Conservation (phyloP, 2,797 vertebrate species). For the Poecilia velifera region DNA sequence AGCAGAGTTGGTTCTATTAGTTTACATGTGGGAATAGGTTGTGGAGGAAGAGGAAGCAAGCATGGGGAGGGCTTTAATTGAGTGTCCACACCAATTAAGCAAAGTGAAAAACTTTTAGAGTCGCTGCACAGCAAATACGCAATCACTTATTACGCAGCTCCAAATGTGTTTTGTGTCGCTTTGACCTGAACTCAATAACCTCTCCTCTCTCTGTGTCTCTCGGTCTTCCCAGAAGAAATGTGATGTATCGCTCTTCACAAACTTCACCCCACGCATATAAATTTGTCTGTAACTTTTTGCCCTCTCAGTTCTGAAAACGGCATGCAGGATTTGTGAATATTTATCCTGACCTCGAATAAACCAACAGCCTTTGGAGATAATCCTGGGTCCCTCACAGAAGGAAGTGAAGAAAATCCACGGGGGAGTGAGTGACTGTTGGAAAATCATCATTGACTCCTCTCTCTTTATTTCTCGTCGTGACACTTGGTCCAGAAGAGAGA, state of each 20-base stretch:
- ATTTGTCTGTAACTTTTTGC: conserved; percentile 39
- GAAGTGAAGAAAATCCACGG: conserved; percentile 47
- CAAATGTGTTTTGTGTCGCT: conserved; percentile 25
- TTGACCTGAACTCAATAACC: conserved; percentile 27
- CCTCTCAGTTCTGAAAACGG: conserved; percentile 8
- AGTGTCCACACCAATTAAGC: conserved; percentile 18
- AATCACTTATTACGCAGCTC: conserved; percentile 21
- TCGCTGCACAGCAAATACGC: neutral
- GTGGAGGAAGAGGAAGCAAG: neutral
- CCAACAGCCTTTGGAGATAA: conserved; percentile 57
- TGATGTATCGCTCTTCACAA: conserved; percentile 27
- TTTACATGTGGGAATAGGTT: neutral
- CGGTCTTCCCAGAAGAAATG: conserved; percentile 25
- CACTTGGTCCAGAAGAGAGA: conserved; percentile 42
- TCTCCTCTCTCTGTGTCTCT: conserved; percentile 22
- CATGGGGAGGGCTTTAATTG: conserved; percentile 7
- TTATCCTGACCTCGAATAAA: conserved; percentile 54
- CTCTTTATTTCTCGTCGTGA: conserved; percentile 67
- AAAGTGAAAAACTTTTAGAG: conserved; percentile 9
- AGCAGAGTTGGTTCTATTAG: conserved; percentile 33
- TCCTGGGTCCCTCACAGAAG: conserved; percentile 41
- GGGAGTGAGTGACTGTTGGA: conserved; percentile 67
- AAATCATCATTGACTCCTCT: conserved; percentile 66
- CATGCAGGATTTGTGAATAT: conserved; percentile 50
- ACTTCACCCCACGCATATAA: conserved; percentile 35